Percentiles rank a stretch among this genome's conserved stretches.
Evolutionary conservation across 2,888 invertebrate genomes (phyloP).

Genomic region (Anoncus sp.): DNA sequence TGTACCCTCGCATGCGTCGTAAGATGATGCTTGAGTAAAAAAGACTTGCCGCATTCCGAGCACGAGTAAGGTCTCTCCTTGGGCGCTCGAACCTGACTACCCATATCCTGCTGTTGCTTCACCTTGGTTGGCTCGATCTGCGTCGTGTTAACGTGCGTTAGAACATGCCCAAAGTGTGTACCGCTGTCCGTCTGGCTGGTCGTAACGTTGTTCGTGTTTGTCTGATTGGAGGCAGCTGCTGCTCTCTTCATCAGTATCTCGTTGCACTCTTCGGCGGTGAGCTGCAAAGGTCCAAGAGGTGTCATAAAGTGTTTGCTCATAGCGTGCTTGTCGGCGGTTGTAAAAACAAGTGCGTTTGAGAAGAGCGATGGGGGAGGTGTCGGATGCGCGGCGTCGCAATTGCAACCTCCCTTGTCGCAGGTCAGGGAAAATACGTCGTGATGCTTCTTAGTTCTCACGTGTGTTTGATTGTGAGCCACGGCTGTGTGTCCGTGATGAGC

Average conservation of each 20-base stretch:
- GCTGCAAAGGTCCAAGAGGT: conserved; percentile 89
- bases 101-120: conserved; percentile 86
- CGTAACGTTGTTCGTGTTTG: conserved; percentile 78
- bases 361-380: conserved; percentile 80
- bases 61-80: conserved; percentile 93
- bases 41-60: conserved; percentile 93
- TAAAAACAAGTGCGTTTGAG: conserved; percentile 81
- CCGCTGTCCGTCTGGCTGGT: conserved; percentile 77
- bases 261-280: conserved; percentile 91
- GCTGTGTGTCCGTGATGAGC: conserved; percentile 76
- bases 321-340: conserved; percentile 81
- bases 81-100: conserved; percentile 84
- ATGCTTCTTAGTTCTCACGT: conserved; percentile 80
- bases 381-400: conserved; percentile 80
- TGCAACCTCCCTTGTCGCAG: conserved; percentile 81
- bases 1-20: conserved; percentile 93
- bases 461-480: conserved; percentile 81
- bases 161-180: conserved; percentile 80
- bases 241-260: conserved; percentile 91
- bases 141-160: conserved; percentile 82
- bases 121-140: conserved; percentile 84
- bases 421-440: conserved; percentile 81
- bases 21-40: conserved; percentile 92
- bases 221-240: conserved; percentile 85
- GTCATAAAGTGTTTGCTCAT: conserved; percentile 88